phyloP scores from a whole-genome alignment of 2,888 invertebrate genomes.

The Ectropis crepuscularia region DNA sequence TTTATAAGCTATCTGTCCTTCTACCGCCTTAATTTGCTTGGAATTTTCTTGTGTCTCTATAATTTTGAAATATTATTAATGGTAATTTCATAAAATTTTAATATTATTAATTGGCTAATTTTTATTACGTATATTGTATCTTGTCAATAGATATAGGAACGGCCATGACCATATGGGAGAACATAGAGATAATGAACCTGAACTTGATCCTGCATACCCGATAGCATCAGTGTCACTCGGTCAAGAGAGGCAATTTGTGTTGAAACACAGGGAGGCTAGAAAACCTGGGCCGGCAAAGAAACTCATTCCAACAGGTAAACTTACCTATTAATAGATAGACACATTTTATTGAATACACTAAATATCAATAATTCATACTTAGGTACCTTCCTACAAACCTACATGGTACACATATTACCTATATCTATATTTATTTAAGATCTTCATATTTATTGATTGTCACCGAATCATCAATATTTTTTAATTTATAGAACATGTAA shows the following conservation, averaged over 20 bases:
- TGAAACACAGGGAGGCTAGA: constrained; percentile 85
- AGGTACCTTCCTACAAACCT: too few relatives aligned
- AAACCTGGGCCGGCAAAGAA: constrained; percentile 76
- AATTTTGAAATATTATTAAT: too few relatives aligned
- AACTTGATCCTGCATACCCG: constrained; percentile 84
- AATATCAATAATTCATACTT: too few relatives aligned
- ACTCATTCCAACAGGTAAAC: constrained; percentile 72
- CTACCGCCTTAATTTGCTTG: too few relatives aligned
- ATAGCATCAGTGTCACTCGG: constrained; percentile 89
- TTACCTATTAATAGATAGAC: neutral
- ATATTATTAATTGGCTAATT: too few relatives aligned
- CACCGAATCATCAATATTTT: constrained; percentile 81
- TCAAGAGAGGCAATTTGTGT: constrained; percentile 86
- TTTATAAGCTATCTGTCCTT: too few relatives aligned
- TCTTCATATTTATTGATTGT: constrained; percentile 83
- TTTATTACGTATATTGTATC: neutral
- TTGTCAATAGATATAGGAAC: constrained; percentile 85
- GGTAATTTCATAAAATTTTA: too few relatives aligned
- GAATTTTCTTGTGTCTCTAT: too few relatives aligned
- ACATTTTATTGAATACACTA: too few relatives aligned
- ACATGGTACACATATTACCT: neutral
- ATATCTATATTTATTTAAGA: constrained; percentile 65
- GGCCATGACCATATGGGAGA: constrained; percentile 89
- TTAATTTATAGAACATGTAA: constrained; percentile 90
- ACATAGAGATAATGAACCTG: constrained; percentile 89